Conservation (phyloP, 2,797 vertebrate genomes). For the Jordanella pulchra region DNA sequence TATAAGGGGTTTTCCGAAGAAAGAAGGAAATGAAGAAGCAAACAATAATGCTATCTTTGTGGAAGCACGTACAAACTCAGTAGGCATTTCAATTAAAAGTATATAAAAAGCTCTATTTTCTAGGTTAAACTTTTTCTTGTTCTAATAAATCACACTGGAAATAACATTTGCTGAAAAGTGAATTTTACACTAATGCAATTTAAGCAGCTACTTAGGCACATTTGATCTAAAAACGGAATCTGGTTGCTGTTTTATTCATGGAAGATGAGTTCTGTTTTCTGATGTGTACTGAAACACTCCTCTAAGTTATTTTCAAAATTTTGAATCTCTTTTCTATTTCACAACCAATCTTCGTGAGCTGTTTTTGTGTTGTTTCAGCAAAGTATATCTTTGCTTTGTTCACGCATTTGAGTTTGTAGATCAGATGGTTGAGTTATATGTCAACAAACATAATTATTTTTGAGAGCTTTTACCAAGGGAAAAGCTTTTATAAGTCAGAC, state of each 20-base stretch:
- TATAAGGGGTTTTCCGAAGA: background rate
- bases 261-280: background rate
- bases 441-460: background rate
- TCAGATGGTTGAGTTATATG: background rate
- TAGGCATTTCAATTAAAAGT: background rate
- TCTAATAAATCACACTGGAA: background rate
- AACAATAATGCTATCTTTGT: slow-evolving; percentile 4
- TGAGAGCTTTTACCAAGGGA: background rate
- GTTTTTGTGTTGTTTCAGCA: background rate
- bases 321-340: background rate
- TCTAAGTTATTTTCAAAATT: background rate
- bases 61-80: background rate
- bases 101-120: background rate
- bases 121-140: background rate
- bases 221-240: background rate
- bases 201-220: background rate
- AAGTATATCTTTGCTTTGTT: background rate
- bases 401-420: too few species aligned
- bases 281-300: background rate
- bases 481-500: background rate
- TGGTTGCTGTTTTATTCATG: background rate
- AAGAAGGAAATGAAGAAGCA: too few species aligned
- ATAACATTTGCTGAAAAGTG: slow-evolving; percentile 1
- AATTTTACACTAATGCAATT: background rate
- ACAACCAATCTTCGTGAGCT: background rate